These are phyloP conservation scores for Tringa solitaria DNA, from an alignment of 2,113 vertebrate genomes.

Conservation along the genomic window DNA sequence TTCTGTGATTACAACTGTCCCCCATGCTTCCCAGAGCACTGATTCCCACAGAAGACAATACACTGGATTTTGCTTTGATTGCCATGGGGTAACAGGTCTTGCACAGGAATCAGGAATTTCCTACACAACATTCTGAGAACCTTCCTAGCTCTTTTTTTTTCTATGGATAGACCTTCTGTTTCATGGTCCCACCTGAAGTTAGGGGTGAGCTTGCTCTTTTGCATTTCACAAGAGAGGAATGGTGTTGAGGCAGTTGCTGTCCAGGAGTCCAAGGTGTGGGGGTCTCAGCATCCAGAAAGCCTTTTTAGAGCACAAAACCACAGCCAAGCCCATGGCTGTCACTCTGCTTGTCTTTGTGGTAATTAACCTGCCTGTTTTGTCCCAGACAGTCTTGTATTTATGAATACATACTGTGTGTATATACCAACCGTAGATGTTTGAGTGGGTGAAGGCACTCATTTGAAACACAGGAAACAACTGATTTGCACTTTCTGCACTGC, in stretches of 20 bases:
- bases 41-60: not conserved
- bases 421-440: not conserved
- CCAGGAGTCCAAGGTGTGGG: not conserved
- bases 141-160: not conserved
- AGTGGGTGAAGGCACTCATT: not conserved
- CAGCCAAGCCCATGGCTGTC: not conserved
- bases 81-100: not conserved
- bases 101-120: not conserved
- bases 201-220: not conserved
- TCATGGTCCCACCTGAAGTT: not conserved
- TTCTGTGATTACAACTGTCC: too few relatives aligned
- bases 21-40: rapidly evolving
- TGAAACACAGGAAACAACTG: not conserved
- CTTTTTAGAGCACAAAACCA: not conserved
- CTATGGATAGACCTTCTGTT: not conserved
- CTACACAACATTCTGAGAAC: not conserved
- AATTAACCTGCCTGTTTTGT: not conserved
- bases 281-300: rapidly evolving
- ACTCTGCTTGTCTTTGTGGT: not conserved
- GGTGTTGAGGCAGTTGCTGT: not conserved
- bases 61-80: not conserved
- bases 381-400: not conserved
- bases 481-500: not conserved
- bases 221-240: not conserved
- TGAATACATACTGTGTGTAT: not conserved